These are phyloP conservation scores for Lutjanus erythropterus DNA, from an alignment of 2,113 vertebrate genomes.

Conservation along the genomic window DNA sequence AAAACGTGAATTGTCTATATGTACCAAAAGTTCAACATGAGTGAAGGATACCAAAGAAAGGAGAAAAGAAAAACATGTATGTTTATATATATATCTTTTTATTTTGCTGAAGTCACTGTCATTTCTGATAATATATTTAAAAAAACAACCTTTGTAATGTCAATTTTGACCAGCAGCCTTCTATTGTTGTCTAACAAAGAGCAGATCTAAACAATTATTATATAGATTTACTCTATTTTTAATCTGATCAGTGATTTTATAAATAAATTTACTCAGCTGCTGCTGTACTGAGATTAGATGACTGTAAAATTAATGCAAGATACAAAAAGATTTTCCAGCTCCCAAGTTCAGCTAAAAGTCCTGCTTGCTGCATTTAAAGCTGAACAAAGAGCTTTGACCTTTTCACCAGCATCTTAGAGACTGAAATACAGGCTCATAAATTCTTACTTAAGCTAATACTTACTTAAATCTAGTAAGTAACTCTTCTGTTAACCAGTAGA, in stretches of 20 bases:
- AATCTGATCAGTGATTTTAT: background rate
- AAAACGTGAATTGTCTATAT: background rate
- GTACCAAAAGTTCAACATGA: background rate
- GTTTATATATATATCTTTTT: too few relatives aligned
- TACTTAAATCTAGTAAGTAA: too few relatives aligned
- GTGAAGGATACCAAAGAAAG: background rate
- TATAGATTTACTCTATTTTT: background rate
- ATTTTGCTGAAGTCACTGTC: background rate
- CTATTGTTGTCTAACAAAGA: background rate
- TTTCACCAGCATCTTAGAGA: too few relatives aligned
- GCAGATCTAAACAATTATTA: background rate
- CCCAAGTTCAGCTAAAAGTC: background rate
- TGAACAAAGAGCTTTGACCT: too few relatives aligned
- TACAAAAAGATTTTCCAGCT: background rate
- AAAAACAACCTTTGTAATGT: background rate
- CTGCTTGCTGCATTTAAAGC: background rate
- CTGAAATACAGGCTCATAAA: too few relatives aligned
- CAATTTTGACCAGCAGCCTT: background rate
- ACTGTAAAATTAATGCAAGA: background rate
- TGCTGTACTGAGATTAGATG: background rate
- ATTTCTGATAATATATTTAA: background rate
- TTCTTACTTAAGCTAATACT: too few relatives aligned
- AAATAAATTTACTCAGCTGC: too few relatives aligned
- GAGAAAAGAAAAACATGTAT: background rate
- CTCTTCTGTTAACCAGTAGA: too few relatives aligned